Base-by-base conservation (phyloP, 2,797 vertebrate species). In the Meriones psammophilus region DNA sequence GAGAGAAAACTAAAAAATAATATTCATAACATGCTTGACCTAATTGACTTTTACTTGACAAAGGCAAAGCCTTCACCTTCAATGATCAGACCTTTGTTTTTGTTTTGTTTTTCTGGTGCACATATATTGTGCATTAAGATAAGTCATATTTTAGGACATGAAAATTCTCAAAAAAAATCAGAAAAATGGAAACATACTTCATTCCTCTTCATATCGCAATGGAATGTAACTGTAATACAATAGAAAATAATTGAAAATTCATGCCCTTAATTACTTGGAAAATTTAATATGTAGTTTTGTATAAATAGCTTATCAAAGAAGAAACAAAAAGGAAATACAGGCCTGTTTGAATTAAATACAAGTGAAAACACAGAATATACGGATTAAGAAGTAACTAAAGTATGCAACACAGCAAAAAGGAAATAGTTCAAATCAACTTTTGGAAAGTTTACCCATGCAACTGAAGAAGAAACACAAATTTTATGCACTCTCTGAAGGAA, bases 311-410 rank as follows among this genome's bases (percentile, higher is more conserved):
- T 50, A 33, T 80, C 58, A 84, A 89, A 92, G 56, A 84, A 92
- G 28, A 74, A 92, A 60, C 7, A 30, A 69, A 60, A 83, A 13
- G 8, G 7, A 88, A 93, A 56, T 54, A 60, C 22, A 28, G 64
- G 77, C 62, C 7, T 64, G 36, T 80, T 87, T 69, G 15, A 93
- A 92, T 88, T 89, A 84, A 95, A 68, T 62, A 15, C 91, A 50
- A 88, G 5, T 80, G 1, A 78, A 78, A 94, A 90, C 0, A 56
- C 4, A 39, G 39, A 0, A 46, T 54, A 20, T 90, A 7, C 0
- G 73, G 30, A 8, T 42, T 68, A 83, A 76, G 3, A 24, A 14
- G 54, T 30, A 7, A 13, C 50, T 58, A 69, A 24, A 42, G 14
- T 42, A 14, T 9, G 87, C 24, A 17, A 84, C 39, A 26, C 18